Percentiles rank a stretch among this genome's conserved stretches.
Conservation (phyloP, 1,140 invertebrate genomes). For the Agrilus planipennis region DNA sequence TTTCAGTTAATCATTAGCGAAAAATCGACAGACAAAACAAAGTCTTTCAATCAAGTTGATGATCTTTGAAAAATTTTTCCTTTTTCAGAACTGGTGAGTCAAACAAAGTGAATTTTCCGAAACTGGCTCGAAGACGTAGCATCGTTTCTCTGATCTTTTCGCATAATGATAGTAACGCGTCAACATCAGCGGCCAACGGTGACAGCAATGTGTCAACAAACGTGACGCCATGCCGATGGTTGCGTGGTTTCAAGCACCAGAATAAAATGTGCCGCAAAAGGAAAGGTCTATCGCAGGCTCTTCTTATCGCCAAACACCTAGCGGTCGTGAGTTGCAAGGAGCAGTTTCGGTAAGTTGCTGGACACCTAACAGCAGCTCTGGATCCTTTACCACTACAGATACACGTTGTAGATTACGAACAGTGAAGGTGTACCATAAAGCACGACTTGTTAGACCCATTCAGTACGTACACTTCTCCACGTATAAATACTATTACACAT, state of each 20-base stretch:
- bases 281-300: constrained; percentile 37
- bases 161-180: constrained; percentile 4
- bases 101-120: too few relatives aligned
- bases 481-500: constrained; percentile 1
- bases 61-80: not conserved
- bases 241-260: constrained; percentile 61
- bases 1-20: not conserved
- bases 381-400: too few relatives aligned
- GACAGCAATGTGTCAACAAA: constrained; percentile 4
- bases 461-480: too few relatives aligned
- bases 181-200: not conserved
- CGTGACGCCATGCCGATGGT: constrained; percentile 32
- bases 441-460: not conserved
- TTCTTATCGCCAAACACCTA: constrained; percentile 39
- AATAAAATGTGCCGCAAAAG: constrained; percentile 40
- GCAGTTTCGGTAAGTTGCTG: constrained; percentile 33
- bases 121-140: not conserved
- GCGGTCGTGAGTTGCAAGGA: constrained; percentile 43
- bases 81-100: not conserved
- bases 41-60: not conserved
- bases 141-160: constrained; percentile 9
- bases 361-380: too few relatives aligned
- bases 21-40: not conserved
- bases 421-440: too few relatives aligned
- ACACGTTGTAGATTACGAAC: too few relatives aligned